Evolutionary conservation across 2,113 vertebrate genomes (phyloP), one percentile per base, ranked within the genome.

Genomic region (Desmodus rotundus): DNA sequence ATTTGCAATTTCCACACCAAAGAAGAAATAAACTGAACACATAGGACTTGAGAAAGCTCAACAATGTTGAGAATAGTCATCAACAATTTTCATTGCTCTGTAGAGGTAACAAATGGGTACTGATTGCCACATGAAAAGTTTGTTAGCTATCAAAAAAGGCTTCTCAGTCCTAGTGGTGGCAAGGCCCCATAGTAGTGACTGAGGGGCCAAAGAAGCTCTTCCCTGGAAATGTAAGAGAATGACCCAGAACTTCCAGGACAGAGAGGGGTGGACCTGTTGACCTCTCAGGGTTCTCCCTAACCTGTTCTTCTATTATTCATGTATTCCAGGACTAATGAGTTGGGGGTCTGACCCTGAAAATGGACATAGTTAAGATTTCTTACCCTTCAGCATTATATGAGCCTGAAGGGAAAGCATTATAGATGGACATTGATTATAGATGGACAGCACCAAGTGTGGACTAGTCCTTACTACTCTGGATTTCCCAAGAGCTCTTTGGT

Each of bases 1-100:
- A 97, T 94, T 96, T 94, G 92, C 88, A 97, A 96, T 97, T 97
- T 97, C 91, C 92, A 96, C 88, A 97, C 84, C 52, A 85, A 70
- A 54, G 85, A 92, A 96, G 95, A 95, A 96, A 87, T 91, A 94
- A 96, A 95, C 81, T 17, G 24, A 95, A 97, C 88, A 77, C 87
- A 83, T 38, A 76, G 90, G 90, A 90, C 90, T 58, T 61, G 65
- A 88, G 81, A 94, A 95, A 78, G 76, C 91, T 95, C 87, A 87
- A 78, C 87, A 76, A 54, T 90, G 77, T 73, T 92, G 58, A 92
- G 80, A 92, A 87, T 7, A 85, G 76, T 93, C 85, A 88, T 89
- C 87, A 95, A 38, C 73, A 74, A 89, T 86, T 85, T 91, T 93
- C 76, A 33, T 50, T 77, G 81, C 56, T 91, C 52, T 89, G 28